phyloP scores from a whole-genome alignment of 1,140 invertebrate genomes.

The Phocides pigmalion region DNA sequence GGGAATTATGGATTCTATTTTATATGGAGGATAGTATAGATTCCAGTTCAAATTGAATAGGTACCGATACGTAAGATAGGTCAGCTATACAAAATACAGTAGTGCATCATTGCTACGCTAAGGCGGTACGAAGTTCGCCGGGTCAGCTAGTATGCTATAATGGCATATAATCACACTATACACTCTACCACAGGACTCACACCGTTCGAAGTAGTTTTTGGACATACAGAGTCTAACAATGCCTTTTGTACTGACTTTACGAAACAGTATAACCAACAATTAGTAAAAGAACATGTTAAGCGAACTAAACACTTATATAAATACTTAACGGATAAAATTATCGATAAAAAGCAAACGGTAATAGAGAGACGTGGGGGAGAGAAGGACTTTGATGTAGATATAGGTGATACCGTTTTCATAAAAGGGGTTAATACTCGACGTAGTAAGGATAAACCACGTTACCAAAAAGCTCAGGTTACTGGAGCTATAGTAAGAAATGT shows the following conservation, averaged over 20 bases:
- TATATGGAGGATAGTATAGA: slow-evolving; percentile 9
- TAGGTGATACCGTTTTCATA: slow-evolving; percentile 29
- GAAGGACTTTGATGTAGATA: slow-evolving; percentile 22
- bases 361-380: slow-evolving; percentile 17
- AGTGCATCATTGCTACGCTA: slow-evolving; percentile 16
- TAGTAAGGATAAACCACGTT: slow-evolving; percentile 36
- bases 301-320: slow-evolving; percentile 30
- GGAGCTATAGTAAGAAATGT: slow-evolving; percentile 7
- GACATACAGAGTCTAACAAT: slow-evolving; percentile 39
- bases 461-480: slow-evolving; percentile 30
- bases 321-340: slow-evolving; percentile 28
- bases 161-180: slow-evolving; percentile 49
- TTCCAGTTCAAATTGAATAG: slow-evolving; percentile 11
- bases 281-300: slow-evolving; percentile 36
- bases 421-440: slow-evolving; percentile 34
- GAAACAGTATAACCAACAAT: slow-evolving; percentile 34
- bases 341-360: slow-evolving; percentile 2
- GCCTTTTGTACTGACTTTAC: slow-evolving; percentile 25
- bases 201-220: slow-evolving; percentile 51
- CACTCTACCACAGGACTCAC: slow-evolving; percentile 40
- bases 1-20: slow-evolving; percentile 34
- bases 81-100: slow-evolving; percentile 19
- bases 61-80: slow-evolving; percentile 5
- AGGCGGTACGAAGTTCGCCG: slow-evolving; percentile 22
- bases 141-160: slow-evolving; percentile 34